Percentiles rank a stretch among this genome's conserved stretches.
phyloP scores from a whole-genome alignment of 2,888 invertebrate species.

The Caradrina kadenii region DNA sequence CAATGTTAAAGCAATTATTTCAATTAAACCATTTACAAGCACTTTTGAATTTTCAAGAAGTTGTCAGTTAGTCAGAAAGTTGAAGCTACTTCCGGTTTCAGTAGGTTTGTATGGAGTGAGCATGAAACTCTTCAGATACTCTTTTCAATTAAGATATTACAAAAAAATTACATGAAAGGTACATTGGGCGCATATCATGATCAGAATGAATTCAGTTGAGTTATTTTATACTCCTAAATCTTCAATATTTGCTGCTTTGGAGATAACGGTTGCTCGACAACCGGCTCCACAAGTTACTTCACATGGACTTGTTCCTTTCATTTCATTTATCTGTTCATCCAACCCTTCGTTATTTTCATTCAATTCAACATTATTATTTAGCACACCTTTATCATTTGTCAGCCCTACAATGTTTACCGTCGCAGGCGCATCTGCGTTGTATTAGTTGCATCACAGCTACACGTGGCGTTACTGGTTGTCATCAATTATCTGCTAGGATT shows the following conservation, averaged over 20 bases:
- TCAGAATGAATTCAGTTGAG: not conserved
- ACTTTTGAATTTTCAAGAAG: no score
- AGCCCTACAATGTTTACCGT: conserved; percentile 60
- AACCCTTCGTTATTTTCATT: not conserved
- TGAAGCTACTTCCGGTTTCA: no score
- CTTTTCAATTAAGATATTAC: no score
- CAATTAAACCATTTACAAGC: no score
- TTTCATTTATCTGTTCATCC: not conserved
- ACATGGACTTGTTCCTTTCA: not conserved
- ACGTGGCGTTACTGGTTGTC: conserved; percentile 68
- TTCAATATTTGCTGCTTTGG: not conserved
- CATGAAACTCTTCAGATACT: no score
- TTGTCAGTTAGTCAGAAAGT: no score
- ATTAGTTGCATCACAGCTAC: conserved; percentile 65
- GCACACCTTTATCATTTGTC: not conserved
- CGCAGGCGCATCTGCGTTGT: conserved; percentile 68
- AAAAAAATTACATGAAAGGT: not conserved
- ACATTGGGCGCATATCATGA: not conserved
- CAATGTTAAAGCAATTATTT: no score
- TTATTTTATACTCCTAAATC: not conserved
- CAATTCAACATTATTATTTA: not conserved
- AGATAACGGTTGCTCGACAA: conserved; percentile 14
- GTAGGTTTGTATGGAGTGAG: no score
- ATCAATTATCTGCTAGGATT: conserved; percentile 59
- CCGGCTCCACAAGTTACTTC: conserved; percentile 7